A percentile compares a stretch with the other conserved stretches of the same genome.
phyloP scores from a whole-genome alignment of 1,140 invertebrate species.

The Physella acuta region DNA sequence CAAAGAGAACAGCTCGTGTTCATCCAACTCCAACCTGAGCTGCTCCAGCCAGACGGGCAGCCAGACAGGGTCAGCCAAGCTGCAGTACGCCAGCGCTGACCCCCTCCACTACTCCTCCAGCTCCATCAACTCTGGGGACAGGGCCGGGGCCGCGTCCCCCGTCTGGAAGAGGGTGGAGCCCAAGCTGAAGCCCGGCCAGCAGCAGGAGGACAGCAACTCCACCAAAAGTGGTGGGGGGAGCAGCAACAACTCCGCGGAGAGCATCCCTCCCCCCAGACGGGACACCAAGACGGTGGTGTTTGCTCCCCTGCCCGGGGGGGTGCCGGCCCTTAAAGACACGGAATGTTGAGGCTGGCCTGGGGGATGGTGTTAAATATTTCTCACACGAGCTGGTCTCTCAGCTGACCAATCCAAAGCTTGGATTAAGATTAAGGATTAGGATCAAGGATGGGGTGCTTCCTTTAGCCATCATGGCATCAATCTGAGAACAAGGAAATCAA shows the following conservation, averaged over 20 bases:
- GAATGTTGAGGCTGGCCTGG: constrained; percentile 35
- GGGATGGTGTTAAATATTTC: too few species aligned
- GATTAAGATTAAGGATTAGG: too few species aligned
- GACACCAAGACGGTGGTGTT: constrained; percentile 39
- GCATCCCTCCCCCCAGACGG: constrained; percentile 33
- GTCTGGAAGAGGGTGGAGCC: constrained; percentile 77
- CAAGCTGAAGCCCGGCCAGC: constrained; percentile 25
- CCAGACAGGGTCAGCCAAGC: constrained; percentile 71
- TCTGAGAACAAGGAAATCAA: too few species aligned
- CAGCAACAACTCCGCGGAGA: constrained; percentile 29
- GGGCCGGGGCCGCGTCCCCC: constrained; percentile 67
- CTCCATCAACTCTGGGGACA: constrained; percentile 62
- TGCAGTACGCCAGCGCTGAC: constrained; percentile 90
- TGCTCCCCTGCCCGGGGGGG: constrained; percentile 26
- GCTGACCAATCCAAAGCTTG: too few species aligned
- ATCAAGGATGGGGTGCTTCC: too few species aligned
- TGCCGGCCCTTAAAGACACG: constrained; percentile 37
- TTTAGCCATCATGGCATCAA: too few species aligned
- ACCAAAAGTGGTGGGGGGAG: constrained; percentile 19
- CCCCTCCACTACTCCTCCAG: constrained; percentile 79
- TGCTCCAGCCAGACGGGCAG: constrained; percentile 31
- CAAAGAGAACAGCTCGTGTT: constrained; percentile 66
- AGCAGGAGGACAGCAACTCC: constrained; percentile 16
- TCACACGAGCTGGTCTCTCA: too few species aligned
- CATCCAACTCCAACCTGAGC: constrained; percentile 75